These are phyloP conservation scores for Potamarius usumacintae DNA, from an alignment of 2,113 vertebrate species.

Conservation along the genomic window DNA sequence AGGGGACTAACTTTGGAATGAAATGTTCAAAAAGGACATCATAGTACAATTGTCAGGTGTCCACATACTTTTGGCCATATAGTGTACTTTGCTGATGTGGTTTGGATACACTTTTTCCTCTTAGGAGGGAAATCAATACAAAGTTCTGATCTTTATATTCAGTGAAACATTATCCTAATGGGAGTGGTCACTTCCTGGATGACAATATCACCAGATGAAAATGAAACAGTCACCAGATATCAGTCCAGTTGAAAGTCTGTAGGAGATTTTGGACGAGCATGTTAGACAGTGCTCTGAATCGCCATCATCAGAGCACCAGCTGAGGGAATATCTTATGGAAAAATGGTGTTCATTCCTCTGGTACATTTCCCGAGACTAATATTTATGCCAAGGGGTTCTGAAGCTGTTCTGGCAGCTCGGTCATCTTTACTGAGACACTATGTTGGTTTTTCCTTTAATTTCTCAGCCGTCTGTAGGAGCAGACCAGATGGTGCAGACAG, in stretches of 20 bases:
- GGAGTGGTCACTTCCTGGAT: neutral
- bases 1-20: neutral
- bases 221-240: neutral
- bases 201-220: neutral
- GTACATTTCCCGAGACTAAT: neutral
- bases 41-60: neutral
- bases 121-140: neutral
- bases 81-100: neutral
- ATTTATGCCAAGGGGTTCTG: neutral
- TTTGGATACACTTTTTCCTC: neutral
- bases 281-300: neutral
- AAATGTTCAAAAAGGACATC: neutral
- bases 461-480: neutral
- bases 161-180: neutral
- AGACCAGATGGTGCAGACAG: neutral
- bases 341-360: neutral
- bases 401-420: neutral
- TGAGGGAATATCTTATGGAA: neutral
- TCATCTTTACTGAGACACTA: neutral
- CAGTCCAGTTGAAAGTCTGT: neutral
- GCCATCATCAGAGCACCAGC: neutral
- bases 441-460: neutral
- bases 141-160: neutral
- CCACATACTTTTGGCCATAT: neutral
- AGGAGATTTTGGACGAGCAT: neutral